Evolutionary conservation across 2,888 invertebrate genomes (phyloP).

Genomic region (Chloroclystis v-ata): DNA sequence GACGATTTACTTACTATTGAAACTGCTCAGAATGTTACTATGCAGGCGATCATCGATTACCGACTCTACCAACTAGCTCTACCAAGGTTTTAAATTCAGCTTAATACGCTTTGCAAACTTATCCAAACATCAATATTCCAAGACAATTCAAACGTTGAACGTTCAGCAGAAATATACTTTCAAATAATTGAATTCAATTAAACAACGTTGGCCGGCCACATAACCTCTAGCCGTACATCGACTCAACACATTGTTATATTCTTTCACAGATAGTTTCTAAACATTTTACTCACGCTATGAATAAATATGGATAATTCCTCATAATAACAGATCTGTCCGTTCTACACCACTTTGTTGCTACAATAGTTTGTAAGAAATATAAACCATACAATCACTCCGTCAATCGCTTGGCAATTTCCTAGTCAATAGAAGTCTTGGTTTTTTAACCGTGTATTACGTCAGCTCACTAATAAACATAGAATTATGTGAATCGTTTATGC

Average conservation of each 20-base stretch:
- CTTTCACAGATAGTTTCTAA: conserved; percentile 17
- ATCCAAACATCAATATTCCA: too few species aligned
- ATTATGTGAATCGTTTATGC: too few species aligned
- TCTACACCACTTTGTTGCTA: too few species aligned
- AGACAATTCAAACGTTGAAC: too few species aligned
- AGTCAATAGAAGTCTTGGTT: conserved; percentile 28
- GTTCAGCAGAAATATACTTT: too few species aligned
- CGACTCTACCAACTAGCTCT: too few species aligned
- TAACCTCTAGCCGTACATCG: conserved; percentile 5
- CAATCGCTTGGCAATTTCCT: conserved; percentile 23
- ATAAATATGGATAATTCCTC: conserved; percentile 25
- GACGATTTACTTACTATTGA: too few species aligned
- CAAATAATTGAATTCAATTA: neutral
- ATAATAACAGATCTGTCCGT: conserved; percentile 23
- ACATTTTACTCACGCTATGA: conserved; percentile 25
- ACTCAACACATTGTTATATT: conserved; percentile 9
- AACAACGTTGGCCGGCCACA: neutral
- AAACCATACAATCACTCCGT: conserved; percentile 17
- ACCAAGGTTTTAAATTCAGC: too few species aligned
- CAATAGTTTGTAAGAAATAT: conserved; percentile 29
- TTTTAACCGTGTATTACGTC: conserved; percentile 4
- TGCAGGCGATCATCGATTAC: too few species aligned
- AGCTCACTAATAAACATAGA: too few species aligned
- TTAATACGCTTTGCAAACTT: too few species aligned
- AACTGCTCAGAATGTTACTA: too few species aligned